Conservation (phyloP, 2,888 invertebrate genomes). For the Zaprionus lineosus region DNA sequence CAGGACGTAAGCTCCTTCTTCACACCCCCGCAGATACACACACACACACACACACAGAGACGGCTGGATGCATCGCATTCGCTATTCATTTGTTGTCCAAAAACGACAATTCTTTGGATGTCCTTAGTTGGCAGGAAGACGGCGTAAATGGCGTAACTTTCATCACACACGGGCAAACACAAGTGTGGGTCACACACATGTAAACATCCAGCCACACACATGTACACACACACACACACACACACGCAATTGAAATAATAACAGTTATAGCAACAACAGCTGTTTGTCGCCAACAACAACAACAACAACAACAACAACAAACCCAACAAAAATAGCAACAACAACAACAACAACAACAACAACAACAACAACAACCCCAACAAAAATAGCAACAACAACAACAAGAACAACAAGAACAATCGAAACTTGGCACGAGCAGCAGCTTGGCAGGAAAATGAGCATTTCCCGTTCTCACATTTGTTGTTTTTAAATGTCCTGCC, state of each 20-base stretch:
- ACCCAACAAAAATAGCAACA: conserved; percentile 3
- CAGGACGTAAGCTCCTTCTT: too few relatives aligned
- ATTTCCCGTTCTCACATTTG: conserved; percentile 10
- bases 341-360: neutral
- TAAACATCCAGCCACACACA: conserved; percentile 12
- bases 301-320: conserved; percentile 18
- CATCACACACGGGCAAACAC: conserved; percentile 14
- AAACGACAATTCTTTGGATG: conserved; percentile 10
- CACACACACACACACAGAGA: neutral
- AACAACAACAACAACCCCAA: conserved; percentile 5
- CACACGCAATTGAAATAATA: conserved; percentile 11
- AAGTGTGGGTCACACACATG: conserved; percentile 6
- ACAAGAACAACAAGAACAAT: neutral
- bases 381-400: conserved; percentile 4
- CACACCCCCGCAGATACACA: neutral
- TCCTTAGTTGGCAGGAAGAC: conserved; percentile 18
- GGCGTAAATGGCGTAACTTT: conserved; percentile 47
- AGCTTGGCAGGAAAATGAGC: conserved; percentile 33
- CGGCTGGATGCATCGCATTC: conserved; percentile 1
- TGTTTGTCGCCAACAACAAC: conserved; percentile 7
- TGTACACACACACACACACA: conserved; percentile 7
- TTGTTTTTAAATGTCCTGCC: conserved; percentile 24
- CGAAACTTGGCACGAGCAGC: conserved; percentile 11
- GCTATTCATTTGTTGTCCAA: conserved; percentile 29
- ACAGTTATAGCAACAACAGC: conserved; percentile 42